Conservation (phyloP, 2,797 vertebrate genomes). For the Hirundo rustica region DNA sequence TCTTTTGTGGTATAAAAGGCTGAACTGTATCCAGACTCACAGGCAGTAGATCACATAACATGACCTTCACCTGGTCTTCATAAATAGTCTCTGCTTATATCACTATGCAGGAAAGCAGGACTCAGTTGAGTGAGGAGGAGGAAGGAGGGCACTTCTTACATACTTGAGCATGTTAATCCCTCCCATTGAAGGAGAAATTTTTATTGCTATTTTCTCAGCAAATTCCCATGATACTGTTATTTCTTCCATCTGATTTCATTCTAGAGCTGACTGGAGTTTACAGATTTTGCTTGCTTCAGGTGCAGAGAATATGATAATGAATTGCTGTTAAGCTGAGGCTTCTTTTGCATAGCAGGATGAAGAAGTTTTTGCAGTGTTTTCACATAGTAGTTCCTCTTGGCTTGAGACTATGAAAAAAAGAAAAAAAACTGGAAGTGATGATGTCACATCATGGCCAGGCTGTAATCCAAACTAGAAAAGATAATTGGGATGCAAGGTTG, state of each 20-base stretch:
- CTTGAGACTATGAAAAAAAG: not conserved
- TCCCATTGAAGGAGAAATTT: not conserved
- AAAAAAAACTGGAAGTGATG: not conserved
- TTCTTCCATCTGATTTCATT: not conserved
- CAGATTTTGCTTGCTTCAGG: not conserved
- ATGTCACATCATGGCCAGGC: not conserved
- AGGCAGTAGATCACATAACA: not conserved
- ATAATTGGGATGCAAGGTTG: not conserved
- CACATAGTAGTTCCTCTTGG: not conserved
- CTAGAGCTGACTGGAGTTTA: not conserved
- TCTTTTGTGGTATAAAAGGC: not conserved
- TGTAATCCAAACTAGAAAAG: not conserved
- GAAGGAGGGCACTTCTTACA: not conserved
- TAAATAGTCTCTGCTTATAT: not conserved
- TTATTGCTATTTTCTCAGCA: not conserved
- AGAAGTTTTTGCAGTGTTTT: not conserved
- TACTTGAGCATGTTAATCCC: not conserved
- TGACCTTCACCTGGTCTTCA: not conserved
- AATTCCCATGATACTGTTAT: not conserved
- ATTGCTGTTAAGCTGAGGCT: not conserved
- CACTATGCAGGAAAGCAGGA: not conserved
- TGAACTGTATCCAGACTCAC: not conserved
- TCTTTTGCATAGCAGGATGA: not conserved
- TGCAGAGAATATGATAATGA: not conserved
- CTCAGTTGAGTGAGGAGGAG: not conserved